Conservation (phyloP, 2,113 vertebrate genomes). For the Xyliphius kryptos region DNA sequence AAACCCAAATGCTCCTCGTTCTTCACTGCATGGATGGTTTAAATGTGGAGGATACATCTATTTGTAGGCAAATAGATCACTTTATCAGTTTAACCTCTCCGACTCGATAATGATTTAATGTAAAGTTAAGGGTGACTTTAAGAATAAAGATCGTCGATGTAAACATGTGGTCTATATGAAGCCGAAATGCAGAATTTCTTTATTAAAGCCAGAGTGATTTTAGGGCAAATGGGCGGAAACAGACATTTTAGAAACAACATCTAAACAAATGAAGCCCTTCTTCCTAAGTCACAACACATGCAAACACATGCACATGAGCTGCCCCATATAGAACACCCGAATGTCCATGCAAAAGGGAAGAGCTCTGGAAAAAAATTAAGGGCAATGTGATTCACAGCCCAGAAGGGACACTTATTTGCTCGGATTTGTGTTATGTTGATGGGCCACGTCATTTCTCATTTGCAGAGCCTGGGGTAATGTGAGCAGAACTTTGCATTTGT, state of each 20-base stretch:
- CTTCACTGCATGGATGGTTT: too few relatives aligned
- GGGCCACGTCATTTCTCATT: neutral
- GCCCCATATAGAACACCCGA: neutral
- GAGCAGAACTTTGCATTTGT: neutral
- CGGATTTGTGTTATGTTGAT: neutral
- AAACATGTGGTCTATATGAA: too few relatives aligned
- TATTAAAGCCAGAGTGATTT: too few relatives aligned
- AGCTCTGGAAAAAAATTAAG: neutral
- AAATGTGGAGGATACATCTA: too few relatives aligned
- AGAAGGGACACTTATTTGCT: neutral
- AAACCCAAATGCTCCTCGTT: too few relatives aligned
- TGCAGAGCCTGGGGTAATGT: neutral
- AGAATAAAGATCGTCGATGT: too few relatives aligned
- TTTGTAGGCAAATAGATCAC: too few relatives aligned
- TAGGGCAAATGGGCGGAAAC: neutral
- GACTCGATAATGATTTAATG: too few relatives aligned
- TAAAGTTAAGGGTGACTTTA: too few relatives aligned
- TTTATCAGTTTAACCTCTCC: too few relatives aligned
- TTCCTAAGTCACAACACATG: neutral
- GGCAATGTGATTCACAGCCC: neutral
- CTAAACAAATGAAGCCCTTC: neutral
- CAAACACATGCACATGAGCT: neutral
- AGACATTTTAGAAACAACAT: constrained; percentile 3
- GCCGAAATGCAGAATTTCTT: too few relatives aligned
- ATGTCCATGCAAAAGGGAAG: too few relatives aligned